phyloP scores from a whole-genome alignment of 2,797 vertebrate species.

The Hydrocynus forskahlii region DNA sequence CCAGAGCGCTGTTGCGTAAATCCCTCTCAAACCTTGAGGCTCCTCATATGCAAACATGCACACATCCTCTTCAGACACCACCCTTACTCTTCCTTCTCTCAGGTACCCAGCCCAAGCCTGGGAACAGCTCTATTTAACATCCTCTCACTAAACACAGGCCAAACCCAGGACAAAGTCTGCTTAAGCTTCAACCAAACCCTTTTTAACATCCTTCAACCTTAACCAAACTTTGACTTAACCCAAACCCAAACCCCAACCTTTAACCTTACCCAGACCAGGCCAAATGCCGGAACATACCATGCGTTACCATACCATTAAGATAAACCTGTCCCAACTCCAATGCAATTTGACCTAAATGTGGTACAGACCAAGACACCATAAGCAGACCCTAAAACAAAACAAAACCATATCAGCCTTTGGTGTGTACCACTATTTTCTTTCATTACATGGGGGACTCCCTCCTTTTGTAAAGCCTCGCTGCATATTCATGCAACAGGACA shows the following conservation, averaged over 20 bases:
- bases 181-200: background rate
- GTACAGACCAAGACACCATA: too few relatives aligned
- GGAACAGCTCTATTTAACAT: background rate
- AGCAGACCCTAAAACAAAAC: too few relatives aligned
- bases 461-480: too few relatives aligned
- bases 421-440: too few relatives aligned
- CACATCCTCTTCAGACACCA: constrained; percentile 47
- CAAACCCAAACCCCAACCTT: background rate
- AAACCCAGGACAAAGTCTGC: background rate
- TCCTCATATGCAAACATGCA: constrained; percentile 17
- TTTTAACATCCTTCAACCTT: background rate
- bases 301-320: background rate
- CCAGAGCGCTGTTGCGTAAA: constrained; percentile 29
- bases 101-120: background rate
- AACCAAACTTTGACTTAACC: background rate
- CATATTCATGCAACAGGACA: too few relatives aligned
- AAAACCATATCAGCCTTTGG: too few relatives aligned
- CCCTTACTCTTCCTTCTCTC: constrained; percentile 8
- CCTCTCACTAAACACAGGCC: background rate
- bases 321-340: background rate
- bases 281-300: background rate
- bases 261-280: background rate
- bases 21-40: constrained; percentile 19
- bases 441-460: too few relatives aligned
- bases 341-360: background rate